phyloP scores from a whole-genome alignment of 2,797 vertebrate genomes.

The Aulostomus chinensis region DNA sequence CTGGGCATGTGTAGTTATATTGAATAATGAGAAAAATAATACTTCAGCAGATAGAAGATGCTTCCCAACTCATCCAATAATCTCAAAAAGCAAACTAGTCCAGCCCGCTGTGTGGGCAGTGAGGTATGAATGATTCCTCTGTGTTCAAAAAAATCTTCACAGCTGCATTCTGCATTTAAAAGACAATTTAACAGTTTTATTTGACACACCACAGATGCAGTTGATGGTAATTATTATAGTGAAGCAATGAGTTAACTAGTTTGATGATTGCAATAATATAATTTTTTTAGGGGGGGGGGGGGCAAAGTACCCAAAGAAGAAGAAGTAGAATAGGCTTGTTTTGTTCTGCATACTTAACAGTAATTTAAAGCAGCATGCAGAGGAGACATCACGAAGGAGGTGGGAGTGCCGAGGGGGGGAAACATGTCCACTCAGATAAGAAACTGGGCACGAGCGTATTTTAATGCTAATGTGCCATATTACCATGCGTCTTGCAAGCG shows the following conservation, averaged over 20 bases:
- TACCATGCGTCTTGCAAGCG: slow-evolving; percentile 9
- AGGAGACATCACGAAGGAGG: neutral
- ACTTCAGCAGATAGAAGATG: no score
- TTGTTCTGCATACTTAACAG: neutral
- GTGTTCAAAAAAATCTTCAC: neutral
- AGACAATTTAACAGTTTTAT: no score
- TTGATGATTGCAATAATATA: neutral
- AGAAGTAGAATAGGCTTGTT: no score
- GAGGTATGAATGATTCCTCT: no score
- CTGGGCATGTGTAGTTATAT: no score
- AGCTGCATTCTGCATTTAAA: neutral
- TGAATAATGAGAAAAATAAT: no score
- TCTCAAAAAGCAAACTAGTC: slow-evolving; percentile 12
- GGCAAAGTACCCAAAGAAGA: no score
- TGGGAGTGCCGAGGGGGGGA: neutral
- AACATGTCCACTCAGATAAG: slow-evolving; percentile 7
- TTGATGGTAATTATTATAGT: neutral
- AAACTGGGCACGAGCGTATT: slow-evolving; percentile 14
- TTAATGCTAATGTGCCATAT: slow-evolving; percentile 24
- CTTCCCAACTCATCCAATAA: slow-evolving; percentile 3
- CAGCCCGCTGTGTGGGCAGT: neutral
- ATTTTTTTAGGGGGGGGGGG: no score
- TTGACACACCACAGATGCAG: neutral
- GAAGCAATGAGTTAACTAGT: neutral
- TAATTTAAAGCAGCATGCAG: neutral